phyloP scores from a whole-genome alignment of 2,113 vertebrate genomes.

The Sceloporus undulatus region DNA sequence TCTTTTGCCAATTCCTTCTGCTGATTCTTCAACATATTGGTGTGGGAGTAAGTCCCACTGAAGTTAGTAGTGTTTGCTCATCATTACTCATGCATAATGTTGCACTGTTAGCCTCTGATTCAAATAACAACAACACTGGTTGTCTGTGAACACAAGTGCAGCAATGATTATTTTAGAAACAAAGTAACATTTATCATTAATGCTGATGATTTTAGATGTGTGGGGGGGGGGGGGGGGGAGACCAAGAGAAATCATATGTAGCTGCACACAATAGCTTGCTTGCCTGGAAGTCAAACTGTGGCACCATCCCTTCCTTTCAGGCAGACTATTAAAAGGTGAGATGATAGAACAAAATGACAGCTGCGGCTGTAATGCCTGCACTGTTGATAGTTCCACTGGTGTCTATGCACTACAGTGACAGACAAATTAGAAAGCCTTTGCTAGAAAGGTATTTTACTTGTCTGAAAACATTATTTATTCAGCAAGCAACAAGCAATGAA shows the following conservation, averaged over 20 bases:
- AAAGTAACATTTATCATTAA: constrained; percentile 58
- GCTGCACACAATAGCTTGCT: constrained; percentile 51
- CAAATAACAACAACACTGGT: constrained; percentile 17
- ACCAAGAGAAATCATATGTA: constrained; percentile 44
- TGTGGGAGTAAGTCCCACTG: neutral
- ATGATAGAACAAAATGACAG: constrained; percentile 55
- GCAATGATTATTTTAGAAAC: constrained; percentile 44
- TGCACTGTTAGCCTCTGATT: neutral
- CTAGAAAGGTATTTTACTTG: constrained; percentile 36
- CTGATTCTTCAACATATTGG: neutral
- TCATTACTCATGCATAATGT: neutral
- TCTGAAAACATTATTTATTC: constrained; percentile 32
- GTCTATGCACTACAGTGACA: neutral
- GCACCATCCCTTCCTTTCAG: constrained; percentile 57
- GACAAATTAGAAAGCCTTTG: constrained; percentile 22
- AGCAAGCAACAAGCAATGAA: constrained; percentile 9
- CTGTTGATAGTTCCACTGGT: constrained; percentile 22
- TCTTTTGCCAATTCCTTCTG: neutral
- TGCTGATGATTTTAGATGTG: constrained; percentile 34
- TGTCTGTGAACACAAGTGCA: constrained; percentile 27
- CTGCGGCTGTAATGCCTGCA: neutral
- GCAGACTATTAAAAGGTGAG: constrained; percentile 59
- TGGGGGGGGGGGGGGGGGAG: neutral
- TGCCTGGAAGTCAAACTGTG: constrained; percentile 54
- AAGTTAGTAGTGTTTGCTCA: neutral